Percentiles rank a stretch among this genome's conserved stretches.
Conservation (phyloP, 2,797 vertebrate genomes). For the Gadopsis bispinosus region DNA sequence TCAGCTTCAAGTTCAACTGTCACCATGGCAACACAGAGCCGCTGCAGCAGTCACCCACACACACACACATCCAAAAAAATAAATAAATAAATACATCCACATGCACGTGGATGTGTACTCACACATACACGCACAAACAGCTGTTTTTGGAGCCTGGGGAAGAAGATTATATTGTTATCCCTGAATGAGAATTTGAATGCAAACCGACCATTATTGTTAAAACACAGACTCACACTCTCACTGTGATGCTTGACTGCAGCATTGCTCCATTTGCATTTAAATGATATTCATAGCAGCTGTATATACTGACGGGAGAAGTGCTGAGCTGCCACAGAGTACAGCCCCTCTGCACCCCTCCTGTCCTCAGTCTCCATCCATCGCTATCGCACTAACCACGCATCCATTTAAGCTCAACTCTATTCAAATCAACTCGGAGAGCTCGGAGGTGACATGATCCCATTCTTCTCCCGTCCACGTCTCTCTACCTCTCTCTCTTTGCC, state of each 20-base stretch:
- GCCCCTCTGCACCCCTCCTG: neutral
- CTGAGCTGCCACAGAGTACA: slow-evolving; percentile 18
- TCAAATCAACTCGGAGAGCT: slow-evolving; percentile 31
- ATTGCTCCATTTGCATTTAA: slow-evolving; percentile 64
- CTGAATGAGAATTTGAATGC: slow-evolving; percentile 55
- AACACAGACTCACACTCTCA: slow-evolving; percentile 42
- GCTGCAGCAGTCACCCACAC: slow-evolving; percentile 71
- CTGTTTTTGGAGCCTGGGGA: slow-evolving; percentile 55
- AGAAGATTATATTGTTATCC: slow-evolving; percentile 66
- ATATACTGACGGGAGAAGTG: slow-evolving; percentile 30
- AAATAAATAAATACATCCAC: slow-evolving; percentile 4
- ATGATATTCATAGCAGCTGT: slow-evolving; percentile 58
- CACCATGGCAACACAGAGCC: slow-evolving; percentile 78
- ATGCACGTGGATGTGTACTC: slow-evolving; percentile 35
- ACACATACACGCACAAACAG: slow-evolving; percentile 49
- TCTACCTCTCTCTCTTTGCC: neutral
- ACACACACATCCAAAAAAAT: slow-evolving; percentile 45
- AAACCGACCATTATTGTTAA: slow-evolving; percentile 59
- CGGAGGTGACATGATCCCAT: slow-evolving; percentile 5
- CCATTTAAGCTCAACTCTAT: slow-evolving; percentile 29
- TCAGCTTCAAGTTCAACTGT: slow-evolving; percentile 76
- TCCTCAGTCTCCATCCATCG: neutral
- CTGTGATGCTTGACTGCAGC: slow-evolving; percentile 56
- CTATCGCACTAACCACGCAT: slow-evolving; percentile 6
- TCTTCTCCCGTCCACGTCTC: neutral